Conservation (phyloP, 2,113 vertebrate genomes). For the Dinomys branickii region DNA sequence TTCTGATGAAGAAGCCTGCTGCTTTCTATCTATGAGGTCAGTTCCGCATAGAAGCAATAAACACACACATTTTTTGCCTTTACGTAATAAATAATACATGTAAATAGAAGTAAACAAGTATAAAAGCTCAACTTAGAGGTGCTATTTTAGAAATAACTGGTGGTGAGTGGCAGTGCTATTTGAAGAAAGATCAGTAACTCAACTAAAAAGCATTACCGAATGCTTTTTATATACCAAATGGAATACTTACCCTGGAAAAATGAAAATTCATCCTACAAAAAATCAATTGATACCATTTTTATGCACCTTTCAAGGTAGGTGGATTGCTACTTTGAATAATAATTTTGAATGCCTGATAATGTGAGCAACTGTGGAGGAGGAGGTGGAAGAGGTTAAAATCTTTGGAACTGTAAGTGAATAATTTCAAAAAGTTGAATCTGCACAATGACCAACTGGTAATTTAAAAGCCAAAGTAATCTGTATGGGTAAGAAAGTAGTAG, state of each 20-base stretch:
- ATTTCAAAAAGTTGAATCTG: conserved; percentile 22
- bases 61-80: background rate
- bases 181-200: conserved; percentile 41
- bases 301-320: conserved; percentile 52
- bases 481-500: conserved; percentile 2
- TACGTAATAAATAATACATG: conserved; percentile 56
- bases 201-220: background rate
- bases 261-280: conserved; percentile 55
- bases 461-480: conserved; percentile 39
- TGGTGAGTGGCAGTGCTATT: conserved; percentile 23
- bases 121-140: conserved; percentile 38
- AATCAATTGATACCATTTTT: conserved; percentile 14
- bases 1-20: background rate
- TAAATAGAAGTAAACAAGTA: conserved; percentile 47
- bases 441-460: conserved; percentile 37
- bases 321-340: conserved; percentile 25
- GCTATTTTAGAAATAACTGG: conserved; percentile 40
- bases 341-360: conserved; percentile 48
- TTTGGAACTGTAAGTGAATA: background rate
- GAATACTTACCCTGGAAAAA: conserved; percentile 53
- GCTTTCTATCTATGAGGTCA: conserved; percentile 21
- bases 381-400: background rate
- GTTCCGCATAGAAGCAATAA: conserved; percentile 25
- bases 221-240: background rate
- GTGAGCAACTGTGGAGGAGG: background rate